Conservation (phyloP, 2,113 vertebrate genomes). For the Zosterops pallidus region DNA sequence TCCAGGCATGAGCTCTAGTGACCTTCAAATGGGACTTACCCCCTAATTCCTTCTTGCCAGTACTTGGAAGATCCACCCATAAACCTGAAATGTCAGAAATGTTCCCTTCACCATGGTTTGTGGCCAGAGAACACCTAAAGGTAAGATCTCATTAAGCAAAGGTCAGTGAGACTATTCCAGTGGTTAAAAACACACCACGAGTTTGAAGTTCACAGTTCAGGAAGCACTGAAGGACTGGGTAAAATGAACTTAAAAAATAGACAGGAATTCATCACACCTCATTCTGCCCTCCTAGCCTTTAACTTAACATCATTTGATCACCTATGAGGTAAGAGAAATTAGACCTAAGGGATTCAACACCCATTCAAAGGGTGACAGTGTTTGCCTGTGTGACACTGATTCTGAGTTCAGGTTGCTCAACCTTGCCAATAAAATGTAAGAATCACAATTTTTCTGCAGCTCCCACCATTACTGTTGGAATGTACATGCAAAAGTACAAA, state of each 20-base stretch:
- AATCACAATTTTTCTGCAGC: not conserved
- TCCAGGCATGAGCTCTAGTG: not conserved
- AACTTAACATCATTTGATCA: fast-evolving
- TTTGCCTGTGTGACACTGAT: not conserved
- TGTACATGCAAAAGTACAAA: not conserved
- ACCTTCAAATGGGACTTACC: not conserved
- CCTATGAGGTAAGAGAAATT: not conserved
- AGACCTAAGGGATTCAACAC: not conserved
- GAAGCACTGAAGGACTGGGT: not conserved
- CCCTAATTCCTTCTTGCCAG: not conserved
- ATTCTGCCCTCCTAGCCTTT: not conserved
- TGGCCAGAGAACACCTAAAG: not conserved
- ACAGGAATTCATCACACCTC: not conserved
- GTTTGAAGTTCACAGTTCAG: not conserved
- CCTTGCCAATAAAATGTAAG: not conserved
- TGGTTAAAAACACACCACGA: fast-evolving
- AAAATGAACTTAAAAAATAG: not conserved
- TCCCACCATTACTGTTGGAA: not conserved
- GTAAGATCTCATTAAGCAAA: not conserved
- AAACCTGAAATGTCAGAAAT: not conserved
- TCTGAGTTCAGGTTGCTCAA: not conserved
- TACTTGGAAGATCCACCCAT: not conserved
- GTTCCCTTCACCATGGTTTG: not conserved
- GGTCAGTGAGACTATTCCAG: not conserved
- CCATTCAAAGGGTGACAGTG: not conserved